Percentiles rank a stretch among this genome's conserved stretches.
Conservation (phyloP, 2,113 vertebrate species). For the Taxidea taxus region DNA sequence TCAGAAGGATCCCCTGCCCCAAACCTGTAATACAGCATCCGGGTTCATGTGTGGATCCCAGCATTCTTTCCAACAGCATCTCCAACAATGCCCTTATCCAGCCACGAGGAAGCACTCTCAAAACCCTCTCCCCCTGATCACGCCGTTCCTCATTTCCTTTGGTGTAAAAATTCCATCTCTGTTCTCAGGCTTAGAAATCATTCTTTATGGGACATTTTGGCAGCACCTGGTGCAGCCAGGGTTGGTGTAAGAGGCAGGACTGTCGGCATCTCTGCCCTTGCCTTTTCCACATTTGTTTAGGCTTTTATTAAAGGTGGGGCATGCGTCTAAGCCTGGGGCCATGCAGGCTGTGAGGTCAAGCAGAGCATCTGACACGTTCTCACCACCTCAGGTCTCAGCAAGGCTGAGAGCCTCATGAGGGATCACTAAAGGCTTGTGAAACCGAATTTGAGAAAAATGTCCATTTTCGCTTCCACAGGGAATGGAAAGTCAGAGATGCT, state of each 20-base stretch:
- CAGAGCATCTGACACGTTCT: neutral
- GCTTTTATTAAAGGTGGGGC: too few species aligned
- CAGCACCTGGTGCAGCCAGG: neutral
- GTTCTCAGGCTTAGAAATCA: neutral
- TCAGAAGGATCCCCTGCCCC: neutral
- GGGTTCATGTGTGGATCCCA: neutral
- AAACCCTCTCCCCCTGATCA: neutral
- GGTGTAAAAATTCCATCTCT: neutral
- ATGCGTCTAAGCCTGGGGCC: neutral
- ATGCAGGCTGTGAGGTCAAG: neutral
- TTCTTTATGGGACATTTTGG: neutral
- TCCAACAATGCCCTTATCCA: neutral
- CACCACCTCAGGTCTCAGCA: neutral
- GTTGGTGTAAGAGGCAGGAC: neutral
- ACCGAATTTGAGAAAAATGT: neutral
- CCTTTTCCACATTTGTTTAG: neutral
- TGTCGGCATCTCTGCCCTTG: neutral
- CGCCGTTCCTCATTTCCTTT: neutral
- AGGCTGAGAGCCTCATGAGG: neutral
- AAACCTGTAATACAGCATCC: neutral
- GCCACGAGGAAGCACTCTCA: neutral
- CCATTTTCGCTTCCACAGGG: neutral
- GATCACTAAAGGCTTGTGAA: neutral
- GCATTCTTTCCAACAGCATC: neutral
- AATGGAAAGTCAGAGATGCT: neutral